phyloP scores from a whole-genome alignment of 2,797 vertebrate genomes.

The Schizopygopsis pylzovi region DNA sequence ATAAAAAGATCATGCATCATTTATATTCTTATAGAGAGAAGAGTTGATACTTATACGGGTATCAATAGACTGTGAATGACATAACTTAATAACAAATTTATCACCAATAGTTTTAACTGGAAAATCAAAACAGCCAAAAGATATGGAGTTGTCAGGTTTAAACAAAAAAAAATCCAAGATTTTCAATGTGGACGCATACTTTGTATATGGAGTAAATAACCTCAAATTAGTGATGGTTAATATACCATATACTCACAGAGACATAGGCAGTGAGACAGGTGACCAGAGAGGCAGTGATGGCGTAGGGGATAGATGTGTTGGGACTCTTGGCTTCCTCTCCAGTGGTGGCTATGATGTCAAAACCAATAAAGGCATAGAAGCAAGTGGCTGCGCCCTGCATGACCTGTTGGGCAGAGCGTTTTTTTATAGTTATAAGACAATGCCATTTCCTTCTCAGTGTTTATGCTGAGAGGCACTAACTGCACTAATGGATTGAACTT shows the following conservation, averaged over 20 bases:
- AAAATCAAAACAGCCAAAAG: not conserved
- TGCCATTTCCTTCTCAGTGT: constrained; percentile 10
- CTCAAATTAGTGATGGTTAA: too few relatives aligned
- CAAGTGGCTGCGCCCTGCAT: constrained; percentile 97
- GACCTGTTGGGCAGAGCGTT: constrained; percentile 78
- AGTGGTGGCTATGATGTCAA: constrained; percentile 98
- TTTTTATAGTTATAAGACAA: constrained; percentile 15
- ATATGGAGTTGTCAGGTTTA: not conserved
- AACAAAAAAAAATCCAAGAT: not conserved
- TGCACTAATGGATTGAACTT: not conserved
- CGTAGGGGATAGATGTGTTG: constrained; percentile 97
- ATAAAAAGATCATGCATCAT: not conserved
- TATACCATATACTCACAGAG: constrained; percentile 84
- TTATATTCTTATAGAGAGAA: not conserved
- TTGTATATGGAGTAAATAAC: not conserved
- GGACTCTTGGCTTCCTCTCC: constrained; percentile 98
- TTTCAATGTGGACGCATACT: not conserved
- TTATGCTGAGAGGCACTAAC: constrained; percentile 15
- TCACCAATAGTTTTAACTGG: not conserved
- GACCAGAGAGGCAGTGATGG: constrained; percentile 95
- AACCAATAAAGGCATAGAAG: constrained; percentile 98
- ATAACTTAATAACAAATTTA: not conserved
- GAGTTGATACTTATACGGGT: not conserved
- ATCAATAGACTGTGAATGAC: not conserved
- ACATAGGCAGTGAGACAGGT: constrained; percentile 98